These are phyloP conservation scores for Oreochromis niloticus DNA, from an alignment of 2,113 vertebrate genomes.

Conservation along the genomic window DNA sequence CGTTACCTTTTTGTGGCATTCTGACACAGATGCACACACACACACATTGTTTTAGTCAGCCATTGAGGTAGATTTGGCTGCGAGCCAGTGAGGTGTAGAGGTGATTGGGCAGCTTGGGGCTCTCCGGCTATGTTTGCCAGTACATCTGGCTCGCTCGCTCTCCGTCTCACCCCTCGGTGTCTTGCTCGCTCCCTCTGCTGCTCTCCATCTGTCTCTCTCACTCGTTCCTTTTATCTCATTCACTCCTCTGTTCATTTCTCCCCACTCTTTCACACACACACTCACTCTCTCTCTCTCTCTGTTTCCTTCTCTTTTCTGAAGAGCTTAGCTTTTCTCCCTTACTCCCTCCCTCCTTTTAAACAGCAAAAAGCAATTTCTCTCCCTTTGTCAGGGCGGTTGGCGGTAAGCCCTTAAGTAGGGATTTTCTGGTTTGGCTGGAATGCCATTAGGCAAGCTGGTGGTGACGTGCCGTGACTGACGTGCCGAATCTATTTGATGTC, in stretches of 20 bases:
- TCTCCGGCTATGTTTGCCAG: slow-evolving; percentile 30
- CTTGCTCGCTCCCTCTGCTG: slow-evolving; percentile 5
- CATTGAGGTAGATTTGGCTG: slow-evolving; percentile 16
- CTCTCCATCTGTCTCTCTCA: slow-evolving; percentile 40
- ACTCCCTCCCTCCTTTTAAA: slow-evolving; percentile 59
- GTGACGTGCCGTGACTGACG: slow-evolving; percentile 69
- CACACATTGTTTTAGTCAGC: not conserved
- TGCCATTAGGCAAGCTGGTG: slow-evolving; percentile 68
- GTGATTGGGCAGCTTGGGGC: slow-evolving; percentile 50
- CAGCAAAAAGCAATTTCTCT: slow-evolving; percentile 75
- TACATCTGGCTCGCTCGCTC: slow-evolving; percentile 32
- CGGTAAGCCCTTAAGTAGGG: slow-evolving; percentile 73
- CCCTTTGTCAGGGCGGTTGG: slow-evolving; percentile 68
- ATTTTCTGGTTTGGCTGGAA: slow-evolving; percentile 74
- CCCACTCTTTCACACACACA: slow-evolving; percentile 3
- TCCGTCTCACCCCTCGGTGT: not conserved
- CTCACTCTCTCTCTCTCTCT: not conserved
- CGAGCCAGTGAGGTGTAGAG: slow-evolving; percentile 43
- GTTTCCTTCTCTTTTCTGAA: slow-evolving; percentile 31
- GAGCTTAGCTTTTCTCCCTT: slow-evolving; percentile 53
- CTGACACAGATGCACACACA: not conserved
- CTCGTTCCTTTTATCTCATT: slow-evolving; percentile 38
- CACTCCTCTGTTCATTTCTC: slow-evolving; percentile 23
- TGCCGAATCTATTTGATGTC: slow-evolving; percentile 69
- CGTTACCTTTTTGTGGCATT: not conserved